phyloP scores from a whole-genome alignment of 2,797 vertebrate genomes.

The Lates japonicus region DNA sequence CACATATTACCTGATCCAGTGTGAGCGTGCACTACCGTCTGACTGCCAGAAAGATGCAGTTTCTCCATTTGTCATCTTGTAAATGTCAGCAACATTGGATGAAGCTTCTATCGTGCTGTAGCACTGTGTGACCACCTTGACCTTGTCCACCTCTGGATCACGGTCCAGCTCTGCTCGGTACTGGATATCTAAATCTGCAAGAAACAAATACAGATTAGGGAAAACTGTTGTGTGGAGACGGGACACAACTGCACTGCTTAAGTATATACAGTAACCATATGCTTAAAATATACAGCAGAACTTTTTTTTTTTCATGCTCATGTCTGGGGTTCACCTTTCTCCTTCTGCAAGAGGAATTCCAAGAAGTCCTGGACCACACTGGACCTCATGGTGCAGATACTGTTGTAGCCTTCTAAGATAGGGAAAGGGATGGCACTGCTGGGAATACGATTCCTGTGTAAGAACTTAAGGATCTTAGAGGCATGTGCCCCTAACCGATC shows the following conservation, averaged over 20 bases:
- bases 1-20: conserved; percentile 92
- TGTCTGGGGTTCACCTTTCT: conserved; percentile 87
- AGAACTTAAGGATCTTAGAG: conserved; percentile 93
- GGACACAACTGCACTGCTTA: background rate
- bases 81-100: conserved; percentile 92
- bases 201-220: background rate
- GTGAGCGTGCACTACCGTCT: conserved; percentile 95
- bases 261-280: background rate
- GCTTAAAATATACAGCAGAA: background rate
- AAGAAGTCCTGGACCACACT: conserved; percentile 94
- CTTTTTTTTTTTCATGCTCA: background rate
- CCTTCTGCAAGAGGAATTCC: conserved; percentile 93
- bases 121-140: conserved; percentile 95
- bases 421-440: conserved; percentile 94
- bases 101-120: conserved; percentile 95
- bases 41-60: conserved; percentile 98
- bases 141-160: conserved; percentile 91
- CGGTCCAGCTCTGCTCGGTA: conserved; percentile 89
- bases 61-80: conserved; percentile 97
- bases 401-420: conserved; percentile 94
- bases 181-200: conserved; percentile 87
- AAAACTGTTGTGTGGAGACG: background rate
- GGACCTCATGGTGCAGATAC: conserved; percentile 95
- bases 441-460: conserved; percentile 95
- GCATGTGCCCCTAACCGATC: conserved; percentile 92